Percentiles rank a stretch among this genome's conserved stretches.
These are phyloP conservation scores for Oncopodura yosiiana DNA, from an alignment of 1,140 invertebrate species.

Conservation along the genomic window DNA sequence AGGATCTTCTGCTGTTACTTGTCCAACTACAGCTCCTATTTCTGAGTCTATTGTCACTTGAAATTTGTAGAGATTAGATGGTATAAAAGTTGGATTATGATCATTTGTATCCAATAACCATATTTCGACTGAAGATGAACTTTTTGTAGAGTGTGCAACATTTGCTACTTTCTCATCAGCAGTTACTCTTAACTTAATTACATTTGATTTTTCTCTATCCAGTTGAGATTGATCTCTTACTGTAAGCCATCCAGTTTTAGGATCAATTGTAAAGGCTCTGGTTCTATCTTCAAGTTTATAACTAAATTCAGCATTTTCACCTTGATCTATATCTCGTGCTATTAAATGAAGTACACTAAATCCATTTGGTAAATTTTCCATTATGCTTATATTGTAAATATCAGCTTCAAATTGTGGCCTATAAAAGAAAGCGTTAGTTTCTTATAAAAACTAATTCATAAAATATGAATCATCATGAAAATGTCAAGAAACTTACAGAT, in stretches of 20 bases:
- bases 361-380: slow-evolving; percentile 78
- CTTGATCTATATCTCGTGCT: slow-evolving; percentile 64
- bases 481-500: slow-evolving; percentile 42
- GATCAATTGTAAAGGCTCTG: slow-evolving; percentile 68
- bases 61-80: slow-evolving; percentile 69
- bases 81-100: slow-evolving; percentile 72
- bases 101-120: slow-evolving; percentile 67
- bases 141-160: slow-evolving; percentile 45
- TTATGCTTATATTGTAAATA: slow-evolving; percentile 80
- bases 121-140: slow-evolving; percentile 64
- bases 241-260: slow-evolving; percentile 69
- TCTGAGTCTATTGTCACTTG: slow-evolving; percentile 56
- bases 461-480: neutral
- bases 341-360: slow-evolving; percentile 71
- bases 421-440: neutral
- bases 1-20: slow-evolving; percentile 64
- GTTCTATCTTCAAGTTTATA: slow-evolving; percentile 63
- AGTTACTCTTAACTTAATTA: slow-evolving; percentile 59
- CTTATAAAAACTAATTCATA: neutral
- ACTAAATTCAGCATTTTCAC: slow-evolving; percentile 69
- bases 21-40: slow-evolving; percentile 58
- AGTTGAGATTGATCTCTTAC: slow-evolving; percentile 64
- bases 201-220: slow-evolving; percentile 62
- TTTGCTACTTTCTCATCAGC: slow-evolving; percentile 62
- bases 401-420: slow-evolving; percentile 63